Conservation (phyloP, 64 coral and sea anemone species). For the Hydrozoanthus tunicans region DNA sequence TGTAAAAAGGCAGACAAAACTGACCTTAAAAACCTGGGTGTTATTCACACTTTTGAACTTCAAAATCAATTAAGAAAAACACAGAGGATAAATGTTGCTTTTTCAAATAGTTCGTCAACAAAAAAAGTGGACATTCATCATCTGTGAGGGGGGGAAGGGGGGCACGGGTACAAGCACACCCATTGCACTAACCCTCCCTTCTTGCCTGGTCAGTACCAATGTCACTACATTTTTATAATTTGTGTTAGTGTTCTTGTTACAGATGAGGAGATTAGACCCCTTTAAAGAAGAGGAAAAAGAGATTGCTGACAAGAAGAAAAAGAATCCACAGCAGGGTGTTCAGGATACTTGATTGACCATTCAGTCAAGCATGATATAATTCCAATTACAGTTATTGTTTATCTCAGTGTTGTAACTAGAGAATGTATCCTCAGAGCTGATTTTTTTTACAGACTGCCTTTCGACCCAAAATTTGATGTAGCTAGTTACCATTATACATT, state of each 20-base stretch:
- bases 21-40: too few species aligned
- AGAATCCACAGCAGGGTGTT: background rate
- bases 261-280: conserved; percentile 54
- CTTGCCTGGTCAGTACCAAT: background rate
- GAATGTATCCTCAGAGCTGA: background rate
- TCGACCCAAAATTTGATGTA: background rate
- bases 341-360: background rate
- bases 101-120: too few species aligned
- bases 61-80: too few species aligned
- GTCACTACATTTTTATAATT: background rate
- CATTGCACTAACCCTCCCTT: background rate
- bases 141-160: too few species aligned
- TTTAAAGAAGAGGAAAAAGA: conserved; percentile 43
- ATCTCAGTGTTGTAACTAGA: background rate
- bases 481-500: background rate
- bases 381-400: background rate
- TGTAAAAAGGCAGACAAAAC: too few species aligned
- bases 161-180: too few species aligned
- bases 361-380: background rate
- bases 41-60: too few species aligned
- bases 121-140: too few species aligned
- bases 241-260: background rate
- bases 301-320: background rate
- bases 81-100: too few species aligned
- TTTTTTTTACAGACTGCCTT: background rate